Evolutionary conservation across 2,888 invertebrate species (phyloP), one percentile per base, ranked within the genome.

Genomic region (Cistogaster globosa): DNA sequence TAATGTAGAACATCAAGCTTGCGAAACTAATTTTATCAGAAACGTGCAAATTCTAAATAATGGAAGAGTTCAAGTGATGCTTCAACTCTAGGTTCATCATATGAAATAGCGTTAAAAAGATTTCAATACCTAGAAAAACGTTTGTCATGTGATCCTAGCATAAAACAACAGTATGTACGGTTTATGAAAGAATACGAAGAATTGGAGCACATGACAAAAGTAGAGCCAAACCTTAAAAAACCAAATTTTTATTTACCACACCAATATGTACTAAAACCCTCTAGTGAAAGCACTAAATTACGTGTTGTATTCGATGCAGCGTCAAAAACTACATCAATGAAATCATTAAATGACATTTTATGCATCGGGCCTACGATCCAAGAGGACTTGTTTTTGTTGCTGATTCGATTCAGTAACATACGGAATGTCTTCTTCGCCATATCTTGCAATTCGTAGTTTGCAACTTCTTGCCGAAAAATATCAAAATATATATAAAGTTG

Each of bases 371-470:
- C 6, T 14, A 12, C 6, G 3, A 45, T 45, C 12, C 45, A 45
- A 45, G 45, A 6, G 3, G 45, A 45, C 7, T 45, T 45, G 9
- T 45, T 45, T 45, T 45, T 45, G 14, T 45, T 45, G 45, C 45
- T 45, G 3, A 14, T 14, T 45, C 12, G 12, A 45, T 14, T 14
- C 45, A 38, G 45, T 45, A 14, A 45, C 45, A 6, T 45, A 45
- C 14, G 51, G 51, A 9, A 53, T 53, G 63, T 20, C 42, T 42
- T 42, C 18, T 9, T 14, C 45, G 14, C 45, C 45, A 45, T 45
- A 45, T 45, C 55, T 83, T 14, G 74, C 60, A n/a, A 68, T 83
- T n/a, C 78, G 68, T 16, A 51, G 60, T 20, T 58, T 83, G 18
- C 69, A 78, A 7, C 51, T 57, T 60, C 58, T 58, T n/a, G 72